A percentile compares a stretch with the other conserved stretches of the same genome.
Conservation (phyloP, 2,888 invertebrate genomes). For the Isotomurus palustris region DNA sequence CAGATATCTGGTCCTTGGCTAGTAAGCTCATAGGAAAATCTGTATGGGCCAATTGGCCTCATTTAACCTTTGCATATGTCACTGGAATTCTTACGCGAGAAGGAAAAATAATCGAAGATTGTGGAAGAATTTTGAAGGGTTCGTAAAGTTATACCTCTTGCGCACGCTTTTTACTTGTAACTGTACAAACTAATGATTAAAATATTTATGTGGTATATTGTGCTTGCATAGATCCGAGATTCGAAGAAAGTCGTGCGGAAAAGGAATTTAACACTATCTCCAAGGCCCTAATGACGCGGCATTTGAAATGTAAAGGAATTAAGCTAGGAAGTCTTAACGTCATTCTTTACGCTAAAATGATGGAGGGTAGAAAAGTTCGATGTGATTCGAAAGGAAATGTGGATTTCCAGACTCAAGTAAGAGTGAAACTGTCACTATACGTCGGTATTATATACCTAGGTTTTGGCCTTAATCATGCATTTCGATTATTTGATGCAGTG, state of each 20-base stretch:
- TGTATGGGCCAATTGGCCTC: conserved; percentile 87
- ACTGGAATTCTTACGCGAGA: conserved; percentile 29
- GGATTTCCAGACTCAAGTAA: conserved; percentile 59
- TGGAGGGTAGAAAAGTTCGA: conserved; percentile 64
- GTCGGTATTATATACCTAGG: background rate
- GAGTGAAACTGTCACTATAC: too few relatives aligned
- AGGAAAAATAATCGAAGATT: conserved; percentile 23
- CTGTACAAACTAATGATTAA: background rate
- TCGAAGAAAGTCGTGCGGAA: conserved; percentile 18
- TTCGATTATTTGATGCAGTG: conserved; percentile 55
- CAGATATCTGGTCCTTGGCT: conserved; percentile 57
- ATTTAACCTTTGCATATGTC: conserved; percentile 56
- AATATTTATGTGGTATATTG: background rate
- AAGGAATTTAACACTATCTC: conserved; percentile 30
- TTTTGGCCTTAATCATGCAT: background rate
- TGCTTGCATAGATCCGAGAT: conserved; percentile 26
- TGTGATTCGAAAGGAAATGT: conserved; percentile 60
- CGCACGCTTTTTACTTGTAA: background rate
- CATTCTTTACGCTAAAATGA: conserved; percentile 64
- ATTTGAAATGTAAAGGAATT: conserved; percentile 71
- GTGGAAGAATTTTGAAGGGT: conserved; percentile 26
- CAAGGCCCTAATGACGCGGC: conserved; percentile 41
- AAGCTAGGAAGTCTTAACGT: conserved; percentile 63
- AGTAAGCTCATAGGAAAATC: conserved; percentile 64
- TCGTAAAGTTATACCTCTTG: conserved; percentile 1